Evolutionary conservation across 1,140 invertebrate genomes (phyloP).

Genomic region (Drosophila tsacasi): DNA sequence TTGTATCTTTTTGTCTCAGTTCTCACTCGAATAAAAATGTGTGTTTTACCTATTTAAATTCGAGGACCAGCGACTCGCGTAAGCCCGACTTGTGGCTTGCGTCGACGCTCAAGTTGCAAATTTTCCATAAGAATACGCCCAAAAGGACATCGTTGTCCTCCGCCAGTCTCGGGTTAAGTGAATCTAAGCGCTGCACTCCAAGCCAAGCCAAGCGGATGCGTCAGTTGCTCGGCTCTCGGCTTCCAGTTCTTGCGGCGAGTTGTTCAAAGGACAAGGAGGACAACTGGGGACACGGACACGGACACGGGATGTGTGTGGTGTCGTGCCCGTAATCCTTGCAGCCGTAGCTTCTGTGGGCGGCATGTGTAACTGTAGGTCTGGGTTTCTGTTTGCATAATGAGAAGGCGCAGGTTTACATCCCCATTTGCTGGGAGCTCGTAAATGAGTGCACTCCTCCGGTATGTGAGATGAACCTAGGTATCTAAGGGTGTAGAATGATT

Average conservation of each 20-base stretch:
- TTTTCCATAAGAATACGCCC: constrained; percentile 57
- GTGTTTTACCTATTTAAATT: constrained; percentile 19
- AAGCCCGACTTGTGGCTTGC: constrained; percentile 13
- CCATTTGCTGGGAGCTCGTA: constrained; percentile 12
- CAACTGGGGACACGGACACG: constrained; percentile 27
- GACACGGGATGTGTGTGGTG: constrained; percentile 5
- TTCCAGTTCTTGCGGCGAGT: constrained; percentile 35
- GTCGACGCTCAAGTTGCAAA: constrained; percentile 44
- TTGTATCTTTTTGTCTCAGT: neutral
- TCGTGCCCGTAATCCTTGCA: constrained; percentile 35
- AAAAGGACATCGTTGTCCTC: constrained; percentile 54
- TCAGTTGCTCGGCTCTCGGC: constrained; percentile 29
- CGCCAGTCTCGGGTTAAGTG: constrained; percentile 49
- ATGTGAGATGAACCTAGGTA: neutral
- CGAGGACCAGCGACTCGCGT: neutral
- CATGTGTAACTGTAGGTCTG: constrained; percentile 16
- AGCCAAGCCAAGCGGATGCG: constrained; percentile 53
- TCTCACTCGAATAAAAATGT: neutral
- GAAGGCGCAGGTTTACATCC: constrained; percentile 9
- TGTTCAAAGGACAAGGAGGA: constrained; percentile 18
- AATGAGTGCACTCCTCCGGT: neutral
- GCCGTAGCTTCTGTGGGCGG: neutral
- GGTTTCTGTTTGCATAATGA: constrained; percentile 47
- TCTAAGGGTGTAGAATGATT: neutral
- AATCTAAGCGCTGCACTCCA: constrained; percentile 65